A percentile compares a stretch with the other conserved stretches of the same genome.
Conservation (phyloP, 2,797 vertebrate genomes). For the Leptodactylus fallax region DNA sequence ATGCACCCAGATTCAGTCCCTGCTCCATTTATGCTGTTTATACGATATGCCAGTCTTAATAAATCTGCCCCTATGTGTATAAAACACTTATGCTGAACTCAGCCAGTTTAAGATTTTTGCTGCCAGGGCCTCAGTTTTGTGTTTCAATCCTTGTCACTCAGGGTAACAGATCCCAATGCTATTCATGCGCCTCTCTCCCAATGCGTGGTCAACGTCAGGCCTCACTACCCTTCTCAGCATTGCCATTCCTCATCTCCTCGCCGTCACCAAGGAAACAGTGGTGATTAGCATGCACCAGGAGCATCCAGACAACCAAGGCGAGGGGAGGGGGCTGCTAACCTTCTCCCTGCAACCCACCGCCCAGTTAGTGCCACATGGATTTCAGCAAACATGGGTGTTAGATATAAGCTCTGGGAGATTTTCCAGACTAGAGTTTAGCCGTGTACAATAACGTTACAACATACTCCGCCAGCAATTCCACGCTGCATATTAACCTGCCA, state of each 20-base stretch:
- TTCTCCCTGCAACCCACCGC: slow-evolving; percentile 25
- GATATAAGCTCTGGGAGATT: neutral
- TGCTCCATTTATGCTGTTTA: no score
- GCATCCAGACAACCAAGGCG: slow-evolving; percentile 49
- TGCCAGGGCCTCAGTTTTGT: neutral
- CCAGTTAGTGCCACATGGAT: slow-evolving; percentile 32
- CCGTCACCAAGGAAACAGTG: slow-evolving; percentile 62
- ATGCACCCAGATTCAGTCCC: no score
- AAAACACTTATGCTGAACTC: slow-evolving; percentile 11
- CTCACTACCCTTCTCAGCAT: slow-evolving; percentile 53
- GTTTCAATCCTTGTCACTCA: slow-evolving; percentile 37
- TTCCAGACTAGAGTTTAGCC: neutral
- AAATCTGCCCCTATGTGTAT: neutral
- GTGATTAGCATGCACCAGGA: slow-evolving; percentile 61
- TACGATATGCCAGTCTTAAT: no score
- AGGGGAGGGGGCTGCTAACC: slow-evolving; percentile 40
- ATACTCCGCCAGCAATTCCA: neutral
- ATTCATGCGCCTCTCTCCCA: slow-evolving; percentile 43
- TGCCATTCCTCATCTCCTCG: slow-evolving; percentile 30
- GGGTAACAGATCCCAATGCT: slow-evolving; percentile 47
- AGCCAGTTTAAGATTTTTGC: neutral
- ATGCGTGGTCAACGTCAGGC: slow-evolving; percentile 56
- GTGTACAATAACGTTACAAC: neutral
- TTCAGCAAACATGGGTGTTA: slow-evolving; percentile 17
- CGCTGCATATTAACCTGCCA: slow-evolving; percentile 4